A percentile compares a stretch with the other conserved stretches of the same genome.
These are phyloP conservation scores for Rutilus rutilus DNA, from an alignment of 2,113 vertebrate species.

Conservation along the genomic window DNA sequence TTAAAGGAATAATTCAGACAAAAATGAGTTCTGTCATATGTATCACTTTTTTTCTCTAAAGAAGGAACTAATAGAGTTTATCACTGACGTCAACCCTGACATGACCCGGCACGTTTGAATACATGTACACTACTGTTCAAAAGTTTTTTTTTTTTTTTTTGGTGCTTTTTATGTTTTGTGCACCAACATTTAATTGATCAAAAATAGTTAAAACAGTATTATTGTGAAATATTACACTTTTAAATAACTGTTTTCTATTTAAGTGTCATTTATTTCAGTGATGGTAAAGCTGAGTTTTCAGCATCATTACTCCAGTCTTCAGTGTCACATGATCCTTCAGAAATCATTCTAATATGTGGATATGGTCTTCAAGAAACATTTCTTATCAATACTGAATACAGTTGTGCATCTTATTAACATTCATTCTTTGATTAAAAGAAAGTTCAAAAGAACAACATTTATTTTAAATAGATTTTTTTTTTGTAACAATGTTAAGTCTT, in stretches of 20 bases:
- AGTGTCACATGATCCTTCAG: too few species aligned
- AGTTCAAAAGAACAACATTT: neutral
- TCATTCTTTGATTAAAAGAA: too few species aligned
- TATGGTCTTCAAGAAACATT: too few species aligned
- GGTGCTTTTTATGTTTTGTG: too few species aligned
- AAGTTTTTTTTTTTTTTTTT: neutral
- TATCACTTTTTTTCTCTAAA: neutral
- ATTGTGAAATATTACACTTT: neutral
- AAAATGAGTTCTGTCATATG: neutral
- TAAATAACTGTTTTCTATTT: too few species aligned
- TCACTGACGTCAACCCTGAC: neutral
- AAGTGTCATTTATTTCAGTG: too few species aligned
- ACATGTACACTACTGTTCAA: neutral
- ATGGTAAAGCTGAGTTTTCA: too few species aligned
- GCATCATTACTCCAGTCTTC: too few species aligned
- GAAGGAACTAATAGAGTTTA: neutral
- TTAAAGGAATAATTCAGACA: slow-evolving; percentile 1
- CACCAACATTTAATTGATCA: neutral
- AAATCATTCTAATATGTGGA: too few species aligned
- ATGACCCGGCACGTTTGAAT: neutral
- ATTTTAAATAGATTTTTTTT: neutral
- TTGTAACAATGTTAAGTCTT: too few species aligned
- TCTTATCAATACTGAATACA: too few species aligned
- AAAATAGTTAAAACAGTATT: neutral
- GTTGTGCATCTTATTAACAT: too few species aligned